Evolutionary conservation across 1,140 invertebrate genomes (phyloP).

Genomic region (Fopius arisanus): DNA sequence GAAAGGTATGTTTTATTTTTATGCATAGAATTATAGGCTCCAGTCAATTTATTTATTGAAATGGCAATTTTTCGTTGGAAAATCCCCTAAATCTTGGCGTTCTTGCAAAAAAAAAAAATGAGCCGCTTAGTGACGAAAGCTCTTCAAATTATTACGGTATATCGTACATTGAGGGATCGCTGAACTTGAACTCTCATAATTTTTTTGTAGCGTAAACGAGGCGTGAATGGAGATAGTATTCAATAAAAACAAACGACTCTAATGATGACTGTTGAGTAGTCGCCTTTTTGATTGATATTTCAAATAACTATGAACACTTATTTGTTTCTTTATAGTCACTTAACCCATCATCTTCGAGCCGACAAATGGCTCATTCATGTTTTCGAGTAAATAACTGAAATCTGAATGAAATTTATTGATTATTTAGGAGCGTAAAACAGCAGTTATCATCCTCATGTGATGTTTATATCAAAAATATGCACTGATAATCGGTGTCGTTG

Average conservation of each 20-base stretch:
- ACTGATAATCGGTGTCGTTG: too few relatives aligned
- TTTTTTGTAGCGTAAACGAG: slow-evolving; percentile 15
- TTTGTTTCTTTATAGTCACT: slow-evolving; percentile 16
- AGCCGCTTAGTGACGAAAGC: neutral
- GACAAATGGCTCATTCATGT: neutral
- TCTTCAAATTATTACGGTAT: slow-evolving; percentile 23
- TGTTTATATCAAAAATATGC: neutral
- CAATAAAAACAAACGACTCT: slow-evolving; percentile 18
- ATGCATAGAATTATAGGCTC: neutral
- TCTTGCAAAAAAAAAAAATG: too few relatives aligned
- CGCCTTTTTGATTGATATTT: slow-evolving; percentile 5
- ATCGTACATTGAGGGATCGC: slow-evolving; percentile 27
- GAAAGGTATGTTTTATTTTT: neutral
- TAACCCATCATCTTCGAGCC: slow-evolving; percentile 3
- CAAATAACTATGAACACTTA: neutral
- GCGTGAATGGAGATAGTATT: slow-evolving; percentile 6
- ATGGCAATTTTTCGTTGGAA: too few relatives aligned
- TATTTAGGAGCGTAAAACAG: neutral
- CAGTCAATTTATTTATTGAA: too few relatives aligned
- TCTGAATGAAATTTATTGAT: neutral
- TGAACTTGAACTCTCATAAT: slow-evolving; percentile 37
- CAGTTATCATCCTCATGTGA: neutral
- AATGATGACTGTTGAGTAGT: neutral
- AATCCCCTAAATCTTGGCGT: too few relatives aligned
- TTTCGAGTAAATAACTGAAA: neutral